Evolutionary conservation across 2,113 vertebrate species (phyloP), one percentile per base, ranked within the genome.

Genomic region (Tetrax tetrax): DNA sequence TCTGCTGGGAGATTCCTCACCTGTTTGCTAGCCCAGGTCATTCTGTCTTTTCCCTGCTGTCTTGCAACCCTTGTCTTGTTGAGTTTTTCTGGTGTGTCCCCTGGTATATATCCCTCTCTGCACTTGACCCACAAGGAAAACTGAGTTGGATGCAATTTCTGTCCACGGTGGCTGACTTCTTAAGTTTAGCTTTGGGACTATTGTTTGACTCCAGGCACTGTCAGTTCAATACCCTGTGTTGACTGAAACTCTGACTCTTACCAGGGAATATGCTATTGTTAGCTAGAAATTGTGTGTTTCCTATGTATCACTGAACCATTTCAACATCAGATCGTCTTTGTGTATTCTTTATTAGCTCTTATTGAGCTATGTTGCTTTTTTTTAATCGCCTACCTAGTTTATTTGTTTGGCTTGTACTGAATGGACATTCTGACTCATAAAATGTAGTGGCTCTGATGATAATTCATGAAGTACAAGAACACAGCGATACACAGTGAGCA

Each of bases 401-500:
- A 16, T 64, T 85, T 60, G 7, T 37, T 61, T 25, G 70, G 51
- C 27, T 16, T 41, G 41, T 56, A 37, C 14, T 37, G 41, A 57
- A 66, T 21, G 23, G 37, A 53, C 43, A 50, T 66, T 56, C 37
- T 3, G 4, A 14, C 31, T 64, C 28, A 31, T 63, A 37, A 66
- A 75, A 38, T 1, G 4, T 29, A 23, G 43, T 74, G 41, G 10
- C 37, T 59, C 24, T 45, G 24, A 8, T 76, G 24, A 7, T 76
- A 83, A 59, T 14, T 86, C 61, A 18, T 5, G 7, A 24, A 28
- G 19, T 54, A 0, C 27, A 47, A 54, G 51, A 66, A 37, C 20
- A 24, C 10, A 21, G 24, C 24, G 27, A n/a, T 29, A 82, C 5
- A 5, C 1, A 24, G 19, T 21, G 28, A 50, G 12, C 1, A 0